Conservation (phyloP, 1,140 invertebrate species). For the Eulimnadia texana region DNA sequence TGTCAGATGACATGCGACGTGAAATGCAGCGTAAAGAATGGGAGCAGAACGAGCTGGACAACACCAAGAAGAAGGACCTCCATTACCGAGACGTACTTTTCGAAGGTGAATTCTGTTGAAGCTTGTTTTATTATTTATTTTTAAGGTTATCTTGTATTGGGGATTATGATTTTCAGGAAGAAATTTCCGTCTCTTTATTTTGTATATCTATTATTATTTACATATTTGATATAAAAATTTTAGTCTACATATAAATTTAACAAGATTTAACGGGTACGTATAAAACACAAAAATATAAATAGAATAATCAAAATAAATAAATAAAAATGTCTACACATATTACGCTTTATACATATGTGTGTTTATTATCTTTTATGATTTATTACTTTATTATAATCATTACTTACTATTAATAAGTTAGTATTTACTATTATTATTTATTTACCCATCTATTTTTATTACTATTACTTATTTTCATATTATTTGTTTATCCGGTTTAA, state of each 20-base stretch:
- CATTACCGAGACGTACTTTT: slow-evolving; percentile 82
- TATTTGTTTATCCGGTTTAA: neutral
- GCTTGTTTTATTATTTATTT: slow-evolving; percentile 16
- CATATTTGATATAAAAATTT: too few species aligned
- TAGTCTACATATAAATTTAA: too few species aligned
- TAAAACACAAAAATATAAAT: too few species aligned
- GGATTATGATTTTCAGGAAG: neutral
- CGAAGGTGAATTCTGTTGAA: slow-evolving; percentile 42
- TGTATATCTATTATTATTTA: neutral
- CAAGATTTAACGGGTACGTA: too few species aligned
- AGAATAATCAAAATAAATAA: too few species aligned
- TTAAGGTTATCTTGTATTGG: slow-evolving; percentile 1
- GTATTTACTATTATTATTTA: too few species aligned
- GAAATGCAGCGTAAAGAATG: slow-evolving; percentile 37
- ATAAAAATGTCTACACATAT: too few species aligned
- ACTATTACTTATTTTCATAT: neutral
- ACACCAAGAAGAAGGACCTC: slow-evolving; percentile 46
- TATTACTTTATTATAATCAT: neutral
- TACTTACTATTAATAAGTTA: neutral
- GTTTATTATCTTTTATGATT: too few species aligned
- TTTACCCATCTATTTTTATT: too few species aligned
- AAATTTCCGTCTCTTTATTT: slow-evolving; percentile 1
- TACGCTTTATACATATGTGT: too few species aligned
- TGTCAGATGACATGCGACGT: slow-evolving; percentile 28
- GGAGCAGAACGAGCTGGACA: slow-evolving; percentile 46